Conservation (phyloP, 2,888 invertebrate genomes). For the Drosophila fulvimacula region DNA sequence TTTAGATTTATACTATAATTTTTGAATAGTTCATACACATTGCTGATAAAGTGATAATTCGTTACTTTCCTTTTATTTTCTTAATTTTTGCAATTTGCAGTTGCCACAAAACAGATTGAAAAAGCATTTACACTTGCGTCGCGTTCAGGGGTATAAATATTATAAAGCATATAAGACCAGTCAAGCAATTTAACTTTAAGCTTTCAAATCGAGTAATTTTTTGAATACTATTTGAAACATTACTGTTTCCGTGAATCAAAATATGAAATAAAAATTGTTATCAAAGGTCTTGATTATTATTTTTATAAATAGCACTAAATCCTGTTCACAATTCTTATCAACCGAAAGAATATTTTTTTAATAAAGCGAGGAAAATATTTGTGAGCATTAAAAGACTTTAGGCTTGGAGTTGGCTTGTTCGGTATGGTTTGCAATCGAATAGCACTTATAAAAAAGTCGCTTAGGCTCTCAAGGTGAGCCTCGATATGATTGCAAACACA, state of each 20-base stretch:
- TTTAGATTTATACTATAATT: conserved; percentile 27
- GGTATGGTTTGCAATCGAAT: not conserved
- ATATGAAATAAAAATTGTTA: conserved; percentile 24
- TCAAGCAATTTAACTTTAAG: conserved; percentile 37
- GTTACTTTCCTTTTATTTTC: not conserved
- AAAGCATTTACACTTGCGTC: conserved; percentile 20
- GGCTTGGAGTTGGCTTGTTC: not conserved
- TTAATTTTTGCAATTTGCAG: conserved; percentile 1
- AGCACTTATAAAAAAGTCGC: not conserved
- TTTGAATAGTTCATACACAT: conserved; percentile 24
- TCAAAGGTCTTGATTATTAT: conserved; percentile 19
- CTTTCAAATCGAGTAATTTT: conserved; percentile 26
- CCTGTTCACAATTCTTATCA: not conserved
- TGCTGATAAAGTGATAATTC: conserved; percentile 1
- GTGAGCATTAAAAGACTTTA: too few relatives aligned
- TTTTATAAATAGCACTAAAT: not conserved
- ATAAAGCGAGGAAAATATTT: conserved; percentile 18
- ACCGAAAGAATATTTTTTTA: conserved; percentile 29
- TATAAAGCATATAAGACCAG: conserved; percentile 19
- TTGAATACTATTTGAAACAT: conserved; percentile 16
- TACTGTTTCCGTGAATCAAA: conserved; percentile 21
- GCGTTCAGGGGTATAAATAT: conserved; percentile 47
- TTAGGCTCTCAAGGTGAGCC: conserved; percentile 12
- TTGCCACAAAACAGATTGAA: not conserved
- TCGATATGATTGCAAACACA: conserved; percentile 1